A percentile compares a stretch with the other conserved stretches of the same genome.
Evolutionary conservation across 2,113 vertebrate genomes (phyloP).

Genomic region (Dinomys branickii): DNA sequence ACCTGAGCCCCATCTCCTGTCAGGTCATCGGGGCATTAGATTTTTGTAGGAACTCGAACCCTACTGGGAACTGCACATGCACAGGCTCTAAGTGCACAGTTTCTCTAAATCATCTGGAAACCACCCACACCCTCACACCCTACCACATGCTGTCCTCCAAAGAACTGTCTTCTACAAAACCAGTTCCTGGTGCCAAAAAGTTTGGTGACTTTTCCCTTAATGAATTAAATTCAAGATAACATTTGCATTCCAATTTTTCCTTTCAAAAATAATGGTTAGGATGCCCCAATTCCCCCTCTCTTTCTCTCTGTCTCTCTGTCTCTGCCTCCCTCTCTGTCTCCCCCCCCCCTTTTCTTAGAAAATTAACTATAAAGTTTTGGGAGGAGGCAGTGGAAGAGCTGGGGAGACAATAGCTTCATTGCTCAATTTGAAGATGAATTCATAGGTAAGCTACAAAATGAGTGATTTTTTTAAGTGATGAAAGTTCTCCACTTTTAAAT

Average conservation of each 20-base stretch:
- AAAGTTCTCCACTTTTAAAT: slow-evolving; percentile 49
- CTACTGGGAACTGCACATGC: not conserved
- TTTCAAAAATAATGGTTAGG: not conserved
- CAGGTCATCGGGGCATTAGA: not conserved
- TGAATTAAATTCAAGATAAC: not conserved
- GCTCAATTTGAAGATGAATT: slow-evolving; percentile 45
- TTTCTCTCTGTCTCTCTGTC: not conserved
- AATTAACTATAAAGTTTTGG: not conserved
- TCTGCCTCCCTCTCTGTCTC: not conserved
- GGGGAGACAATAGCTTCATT: not conserved
- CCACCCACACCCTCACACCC: not conserved
- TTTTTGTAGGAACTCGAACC: not conserved
- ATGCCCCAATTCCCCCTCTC: not conserved
- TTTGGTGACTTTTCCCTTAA: not conserved
- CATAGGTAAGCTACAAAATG: not conserved
- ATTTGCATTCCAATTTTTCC: not conserved
- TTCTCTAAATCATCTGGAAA: not conserved
- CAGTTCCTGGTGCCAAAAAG: not conserved
- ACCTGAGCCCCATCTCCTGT: not conserved
- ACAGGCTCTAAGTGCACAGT: not conserved
- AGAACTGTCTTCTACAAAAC: not conserved
- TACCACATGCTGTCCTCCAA: not conserved
- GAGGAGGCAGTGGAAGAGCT: not conserved
- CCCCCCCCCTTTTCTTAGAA: not conserved
- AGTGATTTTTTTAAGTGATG: slow-evolving; percentile 7